Conservation (phyloP, 2,888 invertebrate genomes). For the Lasioglossum morio region DNA sequence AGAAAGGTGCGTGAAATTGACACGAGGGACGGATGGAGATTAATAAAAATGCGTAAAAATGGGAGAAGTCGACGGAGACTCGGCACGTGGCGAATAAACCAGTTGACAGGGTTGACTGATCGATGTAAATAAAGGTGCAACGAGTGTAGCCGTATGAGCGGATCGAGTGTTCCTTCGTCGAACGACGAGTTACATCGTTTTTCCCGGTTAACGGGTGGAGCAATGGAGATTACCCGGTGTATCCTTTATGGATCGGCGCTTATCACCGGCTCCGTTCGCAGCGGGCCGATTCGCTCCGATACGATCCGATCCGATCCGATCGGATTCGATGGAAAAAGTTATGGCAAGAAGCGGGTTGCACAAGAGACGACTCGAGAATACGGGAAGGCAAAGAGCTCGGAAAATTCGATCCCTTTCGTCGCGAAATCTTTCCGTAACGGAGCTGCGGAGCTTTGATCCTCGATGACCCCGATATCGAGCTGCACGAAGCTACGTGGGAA, state of each 20-base stretch:
- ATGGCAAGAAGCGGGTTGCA: not conserved
- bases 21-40: too few relatives aligned
- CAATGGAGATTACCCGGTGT: slow-evolving; percentile 1
- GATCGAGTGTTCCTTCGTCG: not conserved
- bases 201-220: not conserved
- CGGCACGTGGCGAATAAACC: not conserved
- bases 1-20: too few relatives aligned
- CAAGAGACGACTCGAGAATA: not conserved
- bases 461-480: slow-evolving; percentile 23
- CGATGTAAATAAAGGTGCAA: not conserved
- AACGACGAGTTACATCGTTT: not conserved
- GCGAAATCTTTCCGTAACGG: slow-evolving; percentile 6
- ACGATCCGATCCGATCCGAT: not conserved
- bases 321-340: not conserved
- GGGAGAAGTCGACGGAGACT: not conserved
- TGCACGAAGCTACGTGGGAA: slow-evolving; percentile 9
- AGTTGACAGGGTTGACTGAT: not conserved
- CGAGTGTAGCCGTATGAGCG: not conserved
- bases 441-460: slow-evolving; percentile 10
- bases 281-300: not conserved
- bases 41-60: too few relatives aligned
- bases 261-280: not conserved
- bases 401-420: not conserved
- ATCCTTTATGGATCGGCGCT: not conserved
- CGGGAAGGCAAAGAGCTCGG: not conserved